Conservation (phyloP, 2,888 invertebrate genomes). For the Pomacea canaliculata region DNA sequence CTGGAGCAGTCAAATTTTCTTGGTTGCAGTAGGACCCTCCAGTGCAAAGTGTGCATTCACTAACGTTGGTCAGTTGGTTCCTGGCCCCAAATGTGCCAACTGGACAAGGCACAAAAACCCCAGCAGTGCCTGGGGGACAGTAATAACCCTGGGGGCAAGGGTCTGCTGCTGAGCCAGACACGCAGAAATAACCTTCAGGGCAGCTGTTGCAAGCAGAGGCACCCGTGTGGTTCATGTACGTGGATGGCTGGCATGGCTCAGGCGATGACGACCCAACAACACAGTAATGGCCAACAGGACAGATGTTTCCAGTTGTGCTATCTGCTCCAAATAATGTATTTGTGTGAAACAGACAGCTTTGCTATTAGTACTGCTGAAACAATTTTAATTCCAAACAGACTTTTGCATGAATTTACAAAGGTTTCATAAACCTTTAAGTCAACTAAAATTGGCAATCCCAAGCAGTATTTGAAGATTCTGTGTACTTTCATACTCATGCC, state of each 20-base stretch:
- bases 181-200: conserved; percentile 62
- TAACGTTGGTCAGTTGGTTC: conserved; percentile 46
- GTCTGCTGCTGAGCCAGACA: conserved; percentile 51
- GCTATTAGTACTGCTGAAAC: too few relatives aligned
- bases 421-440: too few relatives aligned
- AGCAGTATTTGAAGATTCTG: too few relatives aligned
- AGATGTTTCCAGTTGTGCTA: conserved; percentile 61
- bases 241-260: conserved; percentile 50
- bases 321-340: conserved; percentile 42
- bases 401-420: background rate
- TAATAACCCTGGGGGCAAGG: conserved; percentile 63
- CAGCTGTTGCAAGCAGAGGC: conserved; percentile 56
- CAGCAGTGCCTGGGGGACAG: conserved; percentile 56
- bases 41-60: conserved; percentile 60
- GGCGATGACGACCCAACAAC: conserved; percentile 45
- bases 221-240: conserved; percentile 62
- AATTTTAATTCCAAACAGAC: background rate
- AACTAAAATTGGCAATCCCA: too few relatives aligned
- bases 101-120: conserved; percentile 57
- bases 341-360: background rate
- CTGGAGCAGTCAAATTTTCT: conserved; percentile 54
- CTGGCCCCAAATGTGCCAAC: conserved; percentile 64
- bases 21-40: conserved; percentile 63
- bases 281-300: conserved; percentile 62
- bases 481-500: too few relatives aligned